Conservation (phyloP, 2,888 invertebrate species). For the Eristalinus aeneus region DNA sequence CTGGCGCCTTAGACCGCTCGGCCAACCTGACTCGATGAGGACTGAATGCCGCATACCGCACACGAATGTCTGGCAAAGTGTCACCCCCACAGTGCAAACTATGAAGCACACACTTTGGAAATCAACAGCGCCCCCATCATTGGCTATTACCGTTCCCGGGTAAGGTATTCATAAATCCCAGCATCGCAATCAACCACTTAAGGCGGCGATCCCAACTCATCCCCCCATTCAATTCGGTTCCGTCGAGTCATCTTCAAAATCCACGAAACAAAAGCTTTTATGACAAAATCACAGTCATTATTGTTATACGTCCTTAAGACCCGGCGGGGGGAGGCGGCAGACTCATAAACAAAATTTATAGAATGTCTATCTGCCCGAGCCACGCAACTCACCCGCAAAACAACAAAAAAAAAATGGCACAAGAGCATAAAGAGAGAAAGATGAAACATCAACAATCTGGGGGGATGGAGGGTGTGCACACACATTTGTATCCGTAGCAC, state of each 20-base stretch:
- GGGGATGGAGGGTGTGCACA: constrained; percentile 28
- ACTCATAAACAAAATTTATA: constrained; percentile 63
- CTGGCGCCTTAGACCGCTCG: constrained; percentile 92
- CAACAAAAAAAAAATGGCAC: constrained; percentile 7
- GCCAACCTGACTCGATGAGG: constrained; percentile 85
- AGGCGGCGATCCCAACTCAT: constrained; percentile 8
- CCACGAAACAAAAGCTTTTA: constrained; percentile 66
- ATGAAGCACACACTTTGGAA: no score
- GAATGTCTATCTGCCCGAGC: constrained; percentile 10
- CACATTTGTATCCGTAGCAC: constrained; percentile 54
- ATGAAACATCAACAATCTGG: constrained; percentile 31
- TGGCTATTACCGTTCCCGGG: background rate
- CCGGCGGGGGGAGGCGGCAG: constrained; percentile 50
- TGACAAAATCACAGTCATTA: constrained; percentile 66
- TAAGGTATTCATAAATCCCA: constrained; percentile 20
- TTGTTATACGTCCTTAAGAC: constrained; percentile 61
- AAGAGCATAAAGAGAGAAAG: constrained; percentile 4
- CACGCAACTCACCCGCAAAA: background rate
- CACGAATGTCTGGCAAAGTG: no score
- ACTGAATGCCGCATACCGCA: background rate
- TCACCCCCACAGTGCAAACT: no score
- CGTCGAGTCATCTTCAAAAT: constrained; percentile 20
- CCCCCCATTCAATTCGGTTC: background rate
- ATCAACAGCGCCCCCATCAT: background rate
- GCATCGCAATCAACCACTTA: constrained; percentile 42